Base-by-base conservation (phyloP, 35 echinoderm and acorn worm species). In the Hemicentrotus pulcherrimus region DNA sequence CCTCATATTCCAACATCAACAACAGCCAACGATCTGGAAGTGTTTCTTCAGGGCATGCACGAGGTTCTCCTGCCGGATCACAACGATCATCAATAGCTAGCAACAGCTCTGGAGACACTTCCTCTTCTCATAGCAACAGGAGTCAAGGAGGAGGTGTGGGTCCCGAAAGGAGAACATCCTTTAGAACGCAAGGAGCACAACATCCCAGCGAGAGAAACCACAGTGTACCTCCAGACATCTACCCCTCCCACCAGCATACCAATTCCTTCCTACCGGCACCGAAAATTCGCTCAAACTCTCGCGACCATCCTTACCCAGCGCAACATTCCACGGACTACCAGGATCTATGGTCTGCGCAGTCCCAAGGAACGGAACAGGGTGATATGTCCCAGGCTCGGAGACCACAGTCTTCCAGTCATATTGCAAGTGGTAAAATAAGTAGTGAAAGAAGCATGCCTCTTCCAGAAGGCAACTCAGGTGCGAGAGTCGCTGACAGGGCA, bases 71-170 rank as follows among this genome's bases (percentile, higher is more conserved):
- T 31, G 91, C 91, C n/a, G 91, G 91, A 46, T 93, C 91, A 1
- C 16, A 93, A 31, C 94, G 96, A 30, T 96, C 96, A 31, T 96
- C 96, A 61, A 95, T 96, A 32, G 86, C 96, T 22, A 96, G 96
- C 59, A 88, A 61, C 86, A 96, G 96, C 22, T 96, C 96, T 1
- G 86, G 86, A 33, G 96, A 96, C 86, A 95, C 95, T 35, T 47
- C 87, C 11, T 94, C 94, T 46, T 86, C 94, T 47, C 41, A 47
- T 58, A 31, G 48, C 30, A 93, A 47, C 48, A 93, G 91, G 30
- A 93, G 48, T 24, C 91, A 93, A 58, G 91, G 91, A 90, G 88
- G 88, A 47, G 19, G 46, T 58, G 46, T 31, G n/a, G 91, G 91
- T 13, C 30, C 91, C 6, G 91, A 93, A 28, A 47, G 91, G 48